These are phyloP conservation scores for Cyanoderma ruficeps DNA, from an alignment of 2,113 vertebrate genomes.

Conservation along the genomic window DNA sequence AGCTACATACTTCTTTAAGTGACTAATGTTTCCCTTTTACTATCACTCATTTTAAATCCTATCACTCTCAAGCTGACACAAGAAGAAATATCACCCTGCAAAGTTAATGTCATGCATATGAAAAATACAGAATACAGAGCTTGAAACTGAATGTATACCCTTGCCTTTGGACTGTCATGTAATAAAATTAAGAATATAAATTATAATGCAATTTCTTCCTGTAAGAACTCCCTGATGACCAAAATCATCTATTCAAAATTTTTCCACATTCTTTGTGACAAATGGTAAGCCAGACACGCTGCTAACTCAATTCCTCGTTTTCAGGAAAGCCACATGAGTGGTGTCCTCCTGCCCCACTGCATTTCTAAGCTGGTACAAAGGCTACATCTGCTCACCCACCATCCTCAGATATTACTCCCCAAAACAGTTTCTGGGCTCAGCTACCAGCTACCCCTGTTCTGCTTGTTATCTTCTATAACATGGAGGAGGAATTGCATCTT, in stretches of 20 bases:
- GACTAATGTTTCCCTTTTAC: not conserved
- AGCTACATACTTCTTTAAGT: not conserved
- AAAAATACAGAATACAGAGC: not conserved
- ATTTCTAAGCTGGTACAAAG: not conserved
- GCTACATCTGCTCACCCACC: not conserved
- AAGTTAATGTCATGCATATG: not conserved
- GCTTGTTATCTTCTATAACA: not conserved
- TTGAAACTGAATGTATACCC: not conserved
- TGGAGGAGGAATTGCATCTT: not conserved
- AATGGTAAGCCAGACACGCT: not conserved
- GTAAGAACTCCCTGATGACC: not conserved
- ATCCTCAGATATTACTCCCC: not conserved
- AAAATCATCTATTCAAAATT: not conserved
- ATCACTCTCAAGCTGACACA: not conserved
- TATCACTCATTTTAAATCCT: not conserved
- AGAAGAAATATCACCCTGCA: not conserved
- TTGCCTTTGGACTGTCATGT: not conserved
- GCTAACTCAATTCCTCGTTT: not conserved
- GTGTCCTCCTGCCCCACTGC: too few relatives aligned
- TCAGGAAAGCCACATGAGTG: not conserved
- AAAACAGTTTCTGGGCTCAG: not conserved
- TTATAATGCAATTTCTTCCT: not conserved
- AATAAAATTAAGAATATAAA: not conserved
- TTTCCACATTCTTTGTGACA: not conserved
- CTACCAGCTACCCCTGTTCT: not conserved